These are phyloP conservation scores for Acanthosepion lycidas DNA, from an alignment of 2,888 invertebrate species.

Conservation along the genomic window DNA sequence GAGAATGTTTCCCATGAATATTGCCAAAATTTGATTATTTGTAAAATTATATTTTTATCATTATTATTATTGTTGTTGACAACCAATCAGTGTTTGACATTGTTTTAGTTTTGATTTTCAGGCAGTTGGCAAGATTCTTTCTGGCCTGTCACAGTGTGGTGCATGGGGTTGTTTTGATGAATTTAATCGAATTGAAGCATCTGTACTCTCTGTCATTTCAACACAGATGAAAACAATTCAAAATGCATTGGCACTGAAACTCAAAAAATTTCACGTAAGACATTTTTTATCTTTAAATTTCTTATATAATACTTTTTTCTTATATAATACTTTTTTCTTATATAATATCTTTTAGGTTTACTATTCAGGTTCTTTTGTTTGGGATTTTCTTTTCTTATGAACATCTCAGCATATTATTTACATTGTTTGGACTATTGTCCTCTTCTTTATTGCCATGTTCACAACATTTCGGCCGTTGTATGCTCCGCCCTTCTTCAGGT, in stretches of 20 bases:
- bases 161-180: slow-evolving; percentile 98
- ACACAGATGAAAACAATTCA: slow-evolving; percentile 92
- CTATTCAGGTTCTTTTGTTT: not conserved
- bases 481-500: too few relatives aligned
- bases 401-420: too few relatives aligned
- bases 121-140: slow-evolving; percentile 79
- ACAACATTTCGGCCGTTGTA: too few relatives aligned
- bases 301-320: not conserved
- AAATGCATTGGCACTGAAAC: slow-evolving; percentile 85
- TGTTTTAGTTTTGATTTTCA: slow-evolving; percentile 72
- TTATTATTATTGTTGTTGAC: too few relatives aligned
- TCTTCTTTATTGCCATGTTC: too few relatives aligned
- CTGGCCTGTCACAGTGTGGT: slow-evolving; percentile 87
- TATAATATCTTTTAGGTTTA: too few relatives aligned
- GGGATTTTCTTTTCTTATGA: not conserved
- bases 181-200: slow-evolving; percentile 93
- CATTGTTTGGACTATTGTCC: too few relatives aligned
- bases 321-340: not conserved
- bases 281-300: not conserved
- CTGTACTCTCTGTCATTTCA: slow-evolving; percentile 93
- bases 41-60: too few relatives aligned
- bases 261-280: slow-evolving; percentile 84
- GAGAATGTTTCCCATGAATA: too few relatives aligned
- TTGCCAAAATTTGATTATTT: too few relatives aligned
- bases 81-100: too few relatives aligned